Evolutionary conservation across 2,113 vertebrate species (phyloP).

Genomic region (Gobius niger): DNA sequence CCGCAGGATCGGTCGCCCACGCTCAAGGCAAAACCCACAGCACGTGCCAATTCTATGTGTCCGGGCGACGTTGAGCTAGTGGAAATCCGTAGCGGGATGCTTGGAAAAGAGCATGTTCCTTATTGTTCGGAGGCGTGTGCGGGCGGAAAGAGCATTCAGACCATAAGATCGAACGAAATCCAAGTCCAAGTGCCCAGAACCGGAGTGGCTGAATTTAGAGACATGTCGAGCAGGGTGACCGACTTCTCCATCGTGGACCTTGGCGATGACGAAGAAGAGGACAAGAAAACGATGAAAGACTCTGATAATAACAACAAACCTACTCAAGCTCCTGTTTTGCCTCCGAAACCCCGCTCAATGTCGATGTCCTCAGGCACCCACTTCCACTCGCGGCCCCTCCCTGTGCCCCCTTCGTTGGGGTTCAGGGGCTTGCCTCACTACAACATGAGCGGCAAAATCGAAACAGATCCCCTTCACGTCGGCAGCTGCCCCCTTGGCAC

Average conservation of each 20-base stretch:
- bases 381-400: slow-evolving; percentile 73
- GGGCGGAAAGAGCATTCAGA: slow-evolving; percentile 64
- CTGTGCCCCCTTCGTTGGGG: slow-evolving; percentile 72
- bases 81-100: slow-evolving; percentile 73
- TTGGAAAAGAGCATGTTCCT: slow-evolving; percentile 69
- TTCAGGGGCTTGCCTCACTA: slow-evolving; percentile 74
- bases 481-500: slow-evolving; percentile 73
- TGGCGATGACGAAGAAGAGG: slow-evolving; percentile 68
- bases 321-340: slow-evolving; percentile 78
- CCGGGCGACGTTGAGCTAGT: slow-evolving; percentile 77
- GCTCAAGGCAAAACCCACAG: slow-evolving; percentile 63
- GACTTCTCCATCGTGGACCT: slow-evolving; percentile 79
- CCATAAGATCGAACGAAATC: slow-evolving; percentile 71
- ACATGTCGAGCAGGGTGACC: slow-evolving; percentile 73
- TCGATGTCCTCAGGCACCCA: slow-evolving; percentile 74
- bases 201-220: slow-evolving; percentile 76
- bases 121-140: slow-evolving; percentile 59
- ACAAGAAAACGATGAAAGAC: slow-evolving; percentile 35
- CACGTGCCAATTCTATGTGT: slow-evolving; percentile 45
- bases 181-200: slow-evolving; percentile 73
- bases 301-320: slow-evolving; percentile 45
- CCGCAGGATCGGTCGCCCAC: slow-evolving; percentile 78
- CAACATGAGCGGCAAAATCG: slow-evolving; percentile 67
- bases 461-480: slow-evolving; percentile 82
- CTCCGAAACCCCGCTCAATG: slow-evolving; percentile 79